Conservation (phyloP, 2,113 vertebrate species). For the Pterocles gutturalis region DNA sequence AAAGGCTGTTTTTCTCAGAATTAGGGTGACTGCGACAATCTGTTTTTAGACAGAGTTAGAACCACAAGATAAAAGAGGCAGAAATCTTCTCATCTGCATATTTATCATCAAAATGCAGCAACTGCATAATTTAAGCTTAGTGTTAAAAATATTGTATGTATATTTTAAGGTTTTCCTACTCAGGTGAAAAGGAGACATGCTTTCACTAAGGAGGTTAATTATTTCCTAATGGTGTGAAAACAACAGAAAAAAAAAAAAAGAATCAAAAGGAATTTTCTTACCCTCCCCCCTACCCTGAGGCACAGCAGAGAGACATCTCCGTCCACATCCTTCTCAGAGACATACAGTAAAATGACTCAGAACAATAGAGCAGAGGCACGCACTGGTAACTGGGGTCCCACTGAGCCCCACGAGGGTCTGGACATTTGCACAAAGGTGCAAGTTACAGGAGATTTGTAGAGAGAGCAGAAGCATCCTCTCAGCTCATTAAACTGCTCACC, state of each 20-base stretch:
- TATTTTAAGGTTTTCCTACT: constrained; percentile 78
- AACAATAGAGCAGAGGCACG: not conserved
- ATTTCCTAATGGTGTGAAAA: constrained; percentile 78
- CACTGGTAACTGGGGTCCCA: accelerated
- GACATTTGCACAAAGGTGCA: not conserved
- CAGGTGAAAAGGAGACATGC: constrained; percentile 74
- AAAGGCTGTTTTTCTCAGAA: constrained; percentile 74
- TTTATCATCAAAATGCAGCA: constrained; percentile 78
- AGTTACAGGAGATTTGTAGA: not conserved
- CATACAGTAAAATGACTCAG: not conserved
- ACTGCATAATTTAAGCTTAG: constrained; percentile 79
- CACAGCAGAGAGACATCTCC: not conserved
- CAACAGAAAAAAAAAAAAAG: constrained; percentile 43
- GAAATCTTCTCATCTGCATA: constrained; percentile 68
- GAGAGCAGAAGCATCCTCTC: not conserved
- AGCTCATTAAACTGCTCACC: not conserved
- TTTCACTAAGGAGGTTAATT: constrained; percentile 78
- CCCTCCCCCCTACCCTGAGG: constrained; percentile 49
- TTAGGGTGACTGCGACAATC: constrained; percentile 71
- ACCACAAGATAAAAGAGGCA: constrained; percentile 60
- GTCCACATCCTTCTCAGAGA: not conserved
- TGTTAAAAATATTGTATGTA: constrained; percentile 76
- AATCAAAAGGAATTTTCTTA: constrained; percentile 65
- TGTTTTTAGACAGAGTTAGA: constrained; percentile 74
- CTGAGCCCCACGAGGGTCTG: not conserved